These are phyloP conservation scores for Cnemophilus loriae DNA, from an alignment of 2,113 vertebrate genomes.

Conservation along the genomic window DNA sequence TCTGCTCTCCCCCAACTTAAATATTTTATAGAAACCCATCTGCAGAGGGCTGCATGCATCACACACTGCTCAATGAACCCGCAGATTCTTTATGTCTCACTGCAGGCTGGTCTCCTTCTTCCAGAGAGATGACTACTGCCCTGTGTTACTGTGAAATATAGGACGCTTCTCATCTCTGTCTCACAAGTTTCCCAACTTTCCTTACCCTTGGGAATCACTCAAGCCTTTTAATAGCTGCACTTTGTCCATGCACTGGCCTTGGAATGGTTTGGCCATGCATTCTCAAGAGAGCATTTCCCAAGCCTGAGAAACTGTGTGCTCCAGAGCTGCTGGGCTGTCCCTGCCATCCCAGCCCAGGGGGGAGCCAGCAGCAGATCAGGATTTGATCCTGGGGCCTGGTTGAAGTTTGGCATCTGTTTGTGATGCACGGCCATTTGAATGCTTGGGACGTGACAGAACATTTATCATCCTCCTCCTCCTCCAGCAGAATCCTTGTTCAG, in stretches of 20 bases:
- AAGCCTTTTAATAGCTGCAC: background rate
- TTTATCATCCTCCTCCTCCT: background rate
- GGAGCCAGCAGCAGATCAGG: background rate
- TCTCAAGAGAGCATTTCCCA: background rate
- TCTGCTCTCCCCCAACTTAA: background rate
- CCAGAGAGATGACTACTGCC: background rate
- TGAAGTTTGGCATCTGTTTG: background rate
- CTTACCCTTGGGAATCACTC: background rate
- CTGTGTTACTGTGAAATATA: background rate
- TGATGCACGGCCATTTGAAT: fast-evolving
- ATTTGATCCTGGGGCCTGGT: background rate
- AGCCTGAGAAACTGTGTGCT: background rate
- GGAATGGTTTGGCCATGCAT: background rate
- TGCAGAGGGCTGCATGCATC: background rate
- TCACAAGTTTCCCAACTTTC: background rate
- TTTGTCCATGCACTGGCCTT: background rate
- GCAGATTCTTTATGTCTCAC: background rate
- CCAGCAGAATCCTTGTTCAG: background rate
- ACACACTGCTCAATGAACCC: background rate
- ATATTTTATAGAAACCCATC: background rate
- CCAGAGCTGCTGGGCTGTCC: background rate
- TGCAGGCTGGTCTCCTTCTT: background rate
- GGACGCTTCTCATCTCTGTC: background rate
- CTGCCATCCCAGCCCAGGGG: background rate
- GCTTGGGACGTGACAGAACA: background rate